Percentiles rank a stretch among this genome's conserved stretches.
Conservation (phyloP, 2,797 vertebrate species). For the Ciconia nigra region DNA sequence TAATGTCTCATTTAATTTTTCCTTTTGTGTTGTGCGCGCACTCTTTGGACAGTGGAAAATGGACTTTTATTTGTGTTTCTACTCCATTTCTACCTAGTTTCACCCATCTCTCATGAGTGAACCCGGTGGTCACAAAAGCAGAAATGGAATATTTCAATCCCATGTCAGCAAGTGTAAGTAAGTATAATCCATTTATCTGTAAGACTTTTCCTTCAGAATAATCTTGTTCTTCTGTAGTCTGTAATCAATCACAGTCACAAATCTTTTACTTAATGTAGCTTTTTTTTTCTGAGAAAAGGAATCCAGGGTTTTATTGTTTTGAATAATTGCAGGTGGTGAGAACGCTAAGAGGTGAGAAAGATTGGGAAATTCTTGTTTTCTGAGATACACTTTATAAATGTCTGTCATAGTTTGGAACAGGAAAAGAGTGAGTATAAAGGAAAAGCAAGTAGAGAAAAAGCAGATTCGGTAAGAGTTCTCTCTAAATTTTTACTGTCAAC, state of each 20-base stretch:
- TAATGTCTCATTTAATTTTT: background rate
- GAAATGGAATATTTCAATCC: constrained; percentile 26
- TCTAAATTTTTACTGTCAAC: constrained; percentile 24
- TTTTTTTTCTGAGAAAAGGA: background rate
- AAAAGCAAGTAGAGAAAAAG: constrained; percentile 9
- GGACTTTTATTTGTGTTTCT: background rate
- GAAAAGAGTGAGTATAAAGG: background rate
- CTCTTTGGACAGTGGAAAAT: background rate
- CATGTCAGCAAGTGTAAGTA: constrained; percentile 26
- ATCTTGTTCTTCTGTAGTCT: background rate
- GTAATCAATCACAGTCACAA: constrained; percentile 6
- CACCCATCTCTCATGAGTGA: background rate
- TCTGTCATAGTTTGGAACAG: background rate
- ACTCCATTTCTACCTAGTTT: background rate
- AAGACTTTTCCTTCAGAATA: constrained; percentile 27
- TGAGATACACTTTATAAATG: background rate
- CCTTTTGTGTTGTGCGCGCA: background rate
- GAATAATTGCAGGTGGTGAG: constrained; percentile 17
- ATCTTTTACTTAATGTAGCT: background rate
- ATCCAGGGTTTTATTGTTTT: background rate
- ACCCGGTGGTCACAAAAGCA: background rate
- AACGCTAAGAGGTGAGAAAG: background rate
- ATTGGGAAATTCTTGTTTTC: constrained; percentile 6
- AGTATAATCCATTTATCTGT: constrained; percentile 31
- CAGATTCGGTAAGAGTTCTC: background rate